These are phyloP conservation scores for Nettapus auritus DNA, from an alignment of 2,113 vertebrate genomes.

Conservation along the genomic window DNA sequence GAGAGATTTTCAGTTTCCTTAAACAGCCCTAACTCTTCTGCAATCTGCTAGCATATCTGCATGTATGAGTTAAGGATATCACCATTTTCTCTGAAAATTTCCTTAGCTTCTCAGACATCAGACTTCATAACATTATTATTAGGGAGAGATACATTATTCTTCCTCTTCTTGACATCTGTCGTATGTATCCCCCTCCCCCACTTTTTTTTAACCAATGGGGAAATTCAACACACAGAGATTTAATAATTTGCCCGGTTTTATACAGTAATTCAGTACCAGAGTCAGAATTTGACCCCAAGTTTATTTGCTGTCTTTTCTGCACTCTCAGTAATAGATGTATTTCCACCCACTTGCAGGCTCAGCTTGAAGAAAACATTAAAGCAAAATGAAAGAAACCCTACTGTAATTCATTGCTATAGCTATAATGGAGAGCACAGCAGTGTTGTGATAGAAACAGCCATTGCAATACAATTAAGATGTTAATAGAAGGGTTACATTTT, in stretches of 20 bases:
- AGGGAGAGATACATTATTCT: not conserved
- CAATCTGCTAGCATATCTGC: not conserved
- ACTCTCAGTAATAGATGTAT: not conserved
- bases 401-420: conserved; percentile 12
- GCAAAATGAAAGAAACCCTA: conserved; percentile 2
- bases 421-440: not conserved
- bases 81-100: not conserved
- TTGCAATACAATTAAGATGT: not conserved
- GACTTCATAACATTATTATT: not conserved
- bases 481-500: conserved; percentile 23
- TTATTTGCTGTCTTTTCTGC: conserved; percentile 15
- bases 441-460: not conserved
- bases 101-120: not conserved
- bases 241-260: not conserved
- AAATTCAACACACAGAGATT: not conserved
- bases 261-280: not conserved
- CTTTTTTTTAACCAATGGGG: not conserved
- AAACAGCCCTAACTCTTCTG: conserved; percentile 16
- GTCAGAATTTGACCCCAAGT: not conserved
- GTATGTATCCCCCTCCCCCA: rapidly evolving
- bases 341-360: conserved; percentile 39
- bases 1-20: conserved; percentile 30
- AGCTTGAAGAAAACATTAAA: conserved; percentile 42
- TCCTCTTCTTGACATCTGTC: not conserved
- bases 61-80: not conserved